Evolutionary conservation across 2,888 invertebrate species (phyloP).

Genomic region (Meghimatium bilineatum): DNA sequence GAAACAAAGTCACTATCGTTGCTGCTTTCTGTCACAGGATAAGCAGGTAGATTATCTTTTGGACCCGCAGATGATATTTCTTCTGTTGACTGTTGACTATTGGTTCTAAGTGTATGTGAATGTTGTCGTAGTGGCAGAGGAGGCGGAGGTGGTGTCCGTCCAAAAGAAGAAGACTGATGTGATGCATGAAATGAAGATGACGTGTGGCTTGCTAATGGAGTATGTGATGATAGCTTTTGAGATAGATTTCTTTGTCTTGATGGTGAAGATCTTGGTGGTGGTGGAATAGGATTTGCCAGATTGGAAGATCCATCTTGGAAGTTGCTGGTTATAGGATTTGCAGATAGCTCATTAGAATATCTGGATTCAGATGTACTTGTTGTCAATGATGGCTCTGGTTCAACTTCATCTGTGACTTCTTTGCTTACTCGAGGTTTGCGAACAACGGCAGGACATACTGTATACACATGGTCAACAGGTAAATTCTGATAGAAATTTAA

Average conservation of each 20-base stretch:
- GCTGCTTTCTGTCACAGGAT: slow-evolving; percentile 27
- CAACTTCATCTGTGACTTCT: slow-evolving; percentile 42
- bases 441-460: slow-evolving; percentile 55
- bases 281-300: neutral
- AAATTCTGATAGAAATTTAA: slow-evolving; percentile 50
- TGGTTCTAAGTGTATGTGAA: neutral
- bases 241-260: neutral
- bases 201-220: neutral
- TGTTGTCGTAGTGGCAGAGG: neutral
- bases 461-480: slow-evolving; percentile 55
- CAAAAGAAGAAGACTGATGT: slow-evolving; percentile 2
- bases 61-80: neutral
- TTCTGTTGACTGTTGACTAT: neutral
- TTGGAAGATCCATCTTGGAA: neutral
- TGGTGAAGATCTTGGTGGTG: neutral
- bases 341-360: neutral
- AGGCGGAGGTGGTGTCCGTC: neutral
- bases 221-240: neutral
- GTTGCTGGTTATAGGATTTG: neutral
- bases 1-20: slow-evolving; percentile 50
- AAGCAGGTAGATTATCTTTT: neutral
- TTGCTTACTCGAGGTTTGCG: slow-evolving; percentile 36
- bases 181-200: slow-evolving; percentile 17
- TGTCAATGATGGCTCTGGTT: slow-evolving; percentile 29
- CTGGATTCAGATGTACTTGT: slow-evolving; percentile 1